phyloP scores from a whole-genome alignment of 2,888 invertebrate species.

The Coecobrya sp. region DNA sequence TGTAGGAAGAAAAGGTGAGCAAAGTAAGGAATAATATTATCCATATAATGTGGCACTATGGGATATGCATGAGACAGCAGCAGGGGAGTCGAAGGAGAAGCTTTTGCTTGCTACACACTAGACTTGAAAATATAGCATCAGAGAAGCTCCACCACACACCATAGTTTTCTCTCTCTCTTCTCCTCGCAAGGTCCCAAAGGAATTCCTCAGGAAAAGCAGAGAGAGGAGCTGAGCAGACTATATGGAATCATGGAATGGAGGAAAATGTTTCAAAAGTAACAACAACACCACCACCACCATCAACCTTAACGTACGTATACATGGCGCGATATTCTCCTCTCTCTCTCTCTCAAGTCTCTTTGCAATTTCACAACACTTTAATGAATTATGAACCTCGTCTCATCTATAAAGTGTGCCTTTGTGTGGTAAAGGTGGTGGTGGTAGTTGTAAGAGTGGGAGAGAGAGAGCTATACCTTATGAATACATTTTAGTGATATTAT shows the following conservation, averaged over 20 bases:
- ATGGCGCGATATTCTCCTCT: constrained; percentile 26
- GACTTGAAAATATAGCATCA: constrained; percentile 17
- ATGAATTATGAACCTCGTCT: constrained; percentile 86
- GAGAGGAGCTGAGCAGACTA: constrained; percentile 15
- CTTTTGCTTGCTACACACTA: constrained; percentile 44
- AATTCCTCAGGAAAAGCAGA: constrained; percentile 80
- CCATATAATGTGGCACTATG: constrained; percentile 76
- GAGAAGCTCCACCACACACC: constrained; percentile 38
- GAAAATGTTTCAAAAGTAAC: constrained; percentile 57
- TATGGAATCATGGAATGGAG: constrained; percentile 43
- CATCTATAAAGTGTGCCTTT: constrained; percentile 74
- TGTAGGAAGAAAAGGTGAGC: constrained; percentile 62
- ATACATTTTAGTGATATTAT: constrained; percentile 37
- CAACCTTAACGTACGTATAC: background rate
- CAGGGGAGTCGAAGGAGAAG: constrained; percentile 73
- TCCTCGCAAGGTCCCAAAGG: constrained; percentile 80
- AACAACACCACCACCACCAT: background rate
- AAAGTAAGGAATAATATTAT: constrained; percentile 68
- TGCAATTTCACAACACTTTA: constrained; percentile 86
- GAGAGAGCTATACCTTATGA: constrained; percentile 37
- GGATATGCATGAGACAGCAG: constrained; percentile 80
- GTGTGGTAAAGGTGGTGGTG: constrained; percentile 59
- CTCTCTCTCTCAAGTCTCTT: constrained; percentile 79
- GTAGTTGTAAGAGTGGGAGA: background rate
- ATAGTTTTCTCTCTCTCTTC: constrained; percentile 76